Base-by-base conservation (phyloP, 2,113 vertebrate genomes). In the Pavo muticus region DNA sequence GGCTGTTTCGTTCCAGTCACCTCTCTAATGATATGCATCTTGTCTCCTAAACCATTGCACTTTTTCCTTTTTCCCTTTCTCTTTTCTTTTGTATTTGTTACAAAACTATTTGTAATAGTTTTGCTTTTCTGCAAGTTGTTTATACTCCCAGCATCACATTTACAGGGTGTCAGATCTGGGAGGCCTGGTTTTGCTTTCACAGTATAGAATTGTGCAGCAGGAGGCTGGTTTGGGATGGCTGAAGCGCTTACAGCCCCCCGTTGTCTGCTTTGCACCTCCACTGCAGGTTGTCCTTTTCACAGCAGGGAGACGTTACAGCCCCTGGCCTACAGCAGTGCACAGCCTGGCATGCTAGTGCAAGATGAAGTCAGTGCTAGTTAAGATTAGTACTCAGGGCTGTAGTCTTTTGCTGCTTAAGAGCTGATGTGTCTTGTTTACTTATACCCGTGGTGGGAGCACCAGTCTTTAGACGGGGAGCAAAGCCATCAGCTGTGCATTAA, bases 71-170 rank as follows among this genome's bases (percentile, higher is more conserved):
- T 80, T 23, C 10, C 27, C 61, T 12, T 29, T 29, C 8, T 71
- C 21, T 42, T 61, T 44, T 56, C 18, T 23, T 52, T 44, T 57
- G 67, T 29, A n/a, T 87, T n/a, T n/a, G n/a, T n/a, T n/a, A n/a
- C n/a, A n/a, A n/a, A n/a, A n/a, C n/a, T n/a, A n/a, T n/a, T n/a
- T n/a, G n/a, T 44, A 85, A 2, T 84, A 24, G 57, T 63, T 67
- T 92, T 87, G 54, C 45, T 20, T 87, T 68, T 40, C 73, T 70
- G 47, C 14, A 68, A 78, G 69, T 67, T 68, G 50, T 69, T 67
- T 72, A 45, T 97, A 78, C 14, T 65, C 67, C 64, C 79, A 67
- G 65, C 92, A 84, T 57, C 74, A 2, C 84, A 35, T 87, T 88
- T 93, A 69, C 54, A 69, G 83, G 25, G 88, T 83, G 47, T 64